phyloP scores from a whole-genome alignment of 1,140 invertebrate species.

The Gyrodactylus salaris region DNA sequence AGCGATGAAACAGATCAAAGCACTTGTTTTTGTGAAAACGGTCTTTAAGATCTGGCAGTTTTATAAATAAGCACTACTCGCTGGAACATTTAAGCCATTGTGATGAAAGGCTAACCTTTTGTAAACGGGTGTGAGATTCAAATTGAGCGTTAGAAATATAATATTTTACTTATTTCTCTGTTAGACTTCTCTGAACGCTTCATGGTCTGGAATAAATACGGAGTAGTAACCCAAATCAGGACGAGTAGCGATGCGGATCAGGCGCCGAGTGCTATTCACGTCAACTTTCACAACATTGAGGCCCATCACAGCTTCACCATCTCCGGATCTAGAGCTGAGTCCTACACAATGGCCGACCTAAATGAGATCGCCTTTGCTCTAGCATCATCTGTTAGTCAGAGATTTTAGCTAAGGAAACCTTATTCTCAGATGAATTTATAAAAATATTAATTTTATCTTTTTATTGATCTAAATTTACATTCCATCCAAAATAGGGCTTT shows the following conservation, averaged over 20 bases:
- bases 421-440: no score
- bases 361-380: neutral
- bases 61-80: no score
- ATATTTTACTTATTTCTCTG: no score
- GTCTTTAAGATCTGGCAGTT: no score
- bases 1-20: no score
- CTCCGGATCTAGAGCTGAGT: neutral
- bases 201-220: neutral
- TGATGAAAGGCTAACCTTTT: no score
- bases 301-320: neutral
- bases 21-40: no score
- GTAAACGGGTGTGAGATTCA: no score
- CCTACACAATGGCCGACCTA: neutral
- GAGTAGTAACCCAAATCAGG: neutral
- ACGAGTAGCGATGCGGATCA: neutral
- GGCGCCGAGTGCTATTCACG: neutral
- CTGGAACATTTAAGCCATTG: no score
- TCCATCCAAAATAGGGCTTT: neutral
- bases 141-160: no score
- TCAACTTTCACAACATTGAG: neutral
- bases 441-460: no score
- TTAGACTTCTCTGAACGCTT: neutral
- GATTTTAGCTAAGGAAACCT: neutral
- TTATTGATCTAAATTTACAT: neutral
- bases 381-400: neutral